These are phyloP conservation scores for Tangara arthus DNA, from an alignment of 2,797 vertebrate genomes.

Conservation along the genomic window DNA sequence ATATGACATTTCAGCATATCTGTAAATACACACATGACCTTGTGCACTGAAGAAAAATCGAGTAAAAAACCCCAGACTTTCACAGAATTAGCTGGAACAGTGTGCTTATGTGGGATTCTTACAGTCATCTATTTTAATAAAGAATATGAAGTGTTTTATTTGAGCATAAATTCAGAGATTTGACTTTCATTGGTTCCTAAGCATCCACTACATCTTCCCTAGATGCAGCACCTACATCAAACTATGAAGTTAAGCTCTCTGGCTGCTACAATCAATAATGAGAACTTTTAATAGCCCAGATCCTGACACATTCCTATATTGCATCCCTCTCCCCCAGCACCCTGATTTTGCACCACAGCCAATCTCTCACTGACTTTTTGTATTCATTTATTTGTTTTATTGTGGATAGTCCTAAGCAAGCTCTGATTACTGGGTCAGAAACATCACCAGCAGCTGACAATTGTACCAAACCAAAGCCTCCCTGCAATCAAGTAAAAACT, in stretches of 20 bases:
- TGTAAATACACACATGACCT: not conserved
- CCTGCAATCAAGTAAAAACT: slow-evolving; percentile 27
- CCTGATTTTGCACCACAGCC: not conserved
- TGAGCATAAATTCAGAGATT: not conserved
- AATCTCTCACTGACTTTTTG: not conserved
- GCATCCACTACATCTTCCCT: not conserved
- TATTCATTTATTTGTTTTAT: not conserved
- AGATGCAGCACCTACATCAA: not conserved
- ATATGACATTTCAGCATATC: not conserved
- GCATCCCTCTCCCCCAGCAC: not conserved
- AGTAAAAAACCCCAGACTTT: not conserved
- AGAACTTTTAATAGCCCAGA: not conserved
- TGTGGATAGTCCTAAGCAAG: not conserved
- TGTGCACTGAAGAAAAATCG: not conserved
- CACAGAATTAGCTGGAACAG: not conserved
- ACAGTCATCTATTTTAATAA: slow-evolving; percentile 1
- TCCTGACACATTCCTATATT: not conserved
- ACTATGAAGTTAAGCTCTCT: not conserved
- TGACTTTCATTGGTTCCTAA: slow-evolving; percentile 1
- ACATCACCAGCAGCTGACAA: not conserved
- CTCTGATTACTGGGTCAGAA: not conserved
- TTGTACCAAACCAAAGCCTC: not conserved
- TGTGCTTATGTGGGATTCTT: not conserved
- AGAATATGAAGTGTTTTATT: slow-evolving; percentile 43
- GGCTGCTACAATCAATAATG: not conserved